Base-by-base conservation (phyloP, 2,888 invertebrate species). In the Boloria selene region DNA sequence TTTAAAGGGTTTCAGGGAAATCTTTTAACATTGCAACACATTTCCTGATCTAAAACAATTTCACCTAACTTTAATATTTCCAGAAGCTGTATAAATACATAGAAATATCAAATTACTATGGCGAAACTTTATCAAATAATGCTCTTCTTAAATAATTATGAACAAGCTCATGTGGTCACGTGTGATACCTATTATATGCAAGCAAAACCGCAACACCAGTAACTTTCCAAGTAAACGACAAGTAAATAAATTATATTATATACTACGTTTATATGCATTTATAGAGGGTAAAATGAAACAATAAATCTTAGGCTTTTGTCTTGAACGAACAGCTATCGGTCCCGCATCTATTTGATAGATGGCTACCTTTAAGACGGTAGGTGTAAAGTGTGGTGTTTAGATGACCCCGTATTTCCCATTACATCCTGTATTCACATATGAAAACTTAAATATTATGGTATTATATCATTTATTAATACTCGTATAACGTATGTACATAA, bases 301-400 rank as follows among this genome's bases (percentile, higher is more conserved):
- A 70, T 70, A 68, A 64, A 70, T 70, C 68, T 68, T 47, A 63
- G 54, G 65, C 68, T 65, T 68, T 68, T 68, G 70, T 68, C 65
- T 65, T 38, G 65, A 64, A 62, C 63, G 60, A 63, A 60, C 64
- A 70, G 65, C 65, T 58, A 64, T 68, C 65, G 65, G 61, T 18
- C 63, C 50, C 31, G 70, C 22, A 65, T 47, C 68, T 50, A 50
- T 64, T 70, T 68, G 65, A 70, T 70, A 51, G 70, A 70, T 70
- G 65, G 63, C 38, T 61, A 61, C 49, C 60, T 66, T 59, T 64
- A 67, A 61, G 56, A 16, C 53, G 45, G 45, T 53, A 61, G 66
- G 56, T 60, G 63, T 16, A 49, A 61, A 67, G 50, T 64, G 50
- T 61, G 58, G 58, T 69, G 64, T 61, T 53, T 61, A 61, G 67